Conservation (phyloP, 2,113 vertebrate species). For the Martes martes region DNA sequence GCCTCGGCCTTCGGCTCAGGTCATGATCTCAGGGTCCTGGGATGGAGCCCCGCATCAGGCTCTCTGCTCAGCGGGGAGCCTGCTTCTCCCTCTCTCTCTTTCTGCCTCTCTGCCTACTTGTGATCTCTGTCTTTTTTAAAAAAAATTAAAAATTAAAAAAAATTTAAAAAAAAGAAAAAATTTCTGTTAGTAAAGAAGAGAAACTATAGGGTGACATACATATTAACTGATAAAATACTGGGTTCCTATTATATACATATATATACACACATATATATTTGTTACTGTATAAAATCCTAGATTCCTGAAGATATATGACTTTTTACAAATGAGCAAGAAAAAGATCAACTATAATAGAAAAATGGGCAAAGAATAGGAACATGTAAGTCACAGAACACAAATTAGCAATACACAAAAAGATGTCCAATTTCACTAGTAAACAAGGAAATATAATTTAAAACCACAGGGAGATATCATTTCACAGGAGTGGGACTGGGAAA, state of each 20-base stretch:
- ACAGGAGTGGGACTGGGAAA: neutral
- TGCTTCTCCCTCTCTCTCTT: too few species aligned
- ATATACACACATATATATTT: too few species aligned
- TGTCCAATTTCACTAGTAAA: neutral
- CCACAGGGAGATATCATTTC: neutral
- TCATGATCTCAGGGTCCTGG: too few species aligned
- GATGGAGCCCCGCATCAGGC: too few species aligned
- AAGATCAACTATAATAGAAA: neutral
- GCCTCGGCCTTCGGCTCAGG: too few species aligned
- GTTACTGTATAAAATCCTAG: neutral
- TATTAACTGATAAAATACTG: neutral
- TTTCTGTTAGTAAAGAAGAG: neutral
- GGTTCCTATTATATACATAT: neutral
- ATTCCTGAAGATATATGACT: neutral
- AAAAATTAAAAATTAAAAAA: too few species aligned
- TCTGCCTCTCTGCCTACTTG: too few species aligned
- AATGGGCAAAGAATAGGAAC: neutral
- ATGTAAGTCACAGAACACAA: neutral
- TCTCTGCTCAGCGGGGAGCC: too few species aligned
- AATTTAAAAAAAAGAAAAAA: too few species aligned
- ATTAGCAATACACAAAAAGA: neutral
- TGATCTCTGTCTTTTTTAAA: too few species aligned
- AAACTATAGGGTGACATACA: neutral
- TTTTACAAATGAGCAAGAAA: neutral
- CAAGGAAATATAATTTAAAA: neutral